Evolutionary conservation across 2,113 vertebrate genomes (phyloP).

Genomic region (Eurystomus gularis): DNA sequence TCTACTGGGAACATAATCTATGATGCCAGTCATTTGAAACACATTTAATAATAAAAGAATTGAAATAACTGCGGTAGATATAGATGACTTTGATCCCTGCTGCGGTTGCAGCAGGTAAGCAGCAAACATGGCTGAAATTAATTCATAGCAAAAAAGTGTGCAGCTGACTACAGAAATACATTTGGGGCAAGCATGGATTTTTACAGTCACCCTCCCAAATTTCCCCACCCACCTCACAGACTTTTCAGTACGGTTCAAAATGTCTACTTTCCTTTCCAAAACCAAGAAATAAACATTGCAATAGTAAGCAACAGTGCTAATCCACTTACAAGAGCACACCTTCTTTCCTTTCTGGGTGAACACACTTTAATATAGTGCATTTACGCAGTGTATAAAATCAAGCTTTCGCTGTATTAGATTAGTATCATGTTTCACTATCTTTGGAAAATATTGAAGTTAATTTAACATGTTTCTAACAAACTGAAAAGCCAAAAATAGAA

Average conservation of each 20-base stretch:
- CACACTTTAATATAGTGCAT: neutral
- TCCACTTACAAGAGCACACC: rapidly evolving
- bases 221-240: neutral
- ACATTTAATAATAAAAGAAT: conserved; percentile 27
- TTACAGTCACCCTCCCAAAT: neutral
- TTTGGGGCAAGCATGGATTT: neutral
- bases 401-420: neutral
- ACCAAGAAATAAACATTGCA: neutral
- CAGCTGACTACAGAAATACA: neutral
- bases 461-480: neutral
- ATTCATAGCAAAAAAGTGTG: neutral
- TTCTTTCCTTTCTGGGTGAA: neutral
- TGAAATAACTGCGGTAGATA: neutral
- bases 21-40: conserved; percentile 10
- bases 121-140: neutral
- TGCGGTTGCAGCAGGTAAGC: neutral
- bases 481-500: neutral
- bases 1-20: neutral
- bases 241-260: neutral
- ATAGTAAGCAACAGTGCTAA: neutral
- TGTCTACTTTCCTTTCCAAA: neutral
- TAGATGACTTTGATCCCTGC: neutral
- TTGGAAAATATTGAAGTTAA: neutral
- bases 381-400: neutral
- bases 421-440: neutral